Percentiles rank a stretch among this genome's conserved stretches.
These are phyloP conservation scores for Thera obeliscata DNA, from an alignment of 2,888 invertebrate species.

Conservation along the genomic window DNA sequence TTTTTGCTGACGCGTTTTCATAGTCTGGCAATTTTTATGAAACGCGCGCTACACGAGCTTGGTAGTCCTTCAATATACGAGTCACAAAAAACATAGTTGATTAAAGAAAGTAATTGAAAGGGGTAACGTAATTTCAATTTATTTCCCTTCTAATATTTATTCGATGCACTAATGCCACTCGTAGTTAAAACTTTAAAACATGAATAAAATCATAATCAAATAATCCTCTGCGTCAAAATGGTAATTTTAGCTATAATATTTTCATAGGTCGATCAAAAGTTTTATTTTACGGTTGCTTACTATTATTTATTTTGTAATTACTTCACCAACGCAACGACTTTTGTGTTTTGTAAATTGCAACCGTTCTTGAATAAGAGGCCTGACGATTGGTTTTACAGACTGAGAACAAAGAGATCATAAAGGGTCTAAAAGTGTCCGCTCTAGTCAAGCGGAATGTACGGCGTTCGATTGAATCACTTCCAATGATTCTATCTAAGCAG, in stretches of 20 bases:
- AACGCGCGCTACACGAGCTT: conserved; percentile 10
- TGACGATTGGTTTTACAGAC: neutral
- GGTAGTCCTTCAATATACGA: neutral
- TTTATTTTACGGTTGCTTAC: too few species aligned
- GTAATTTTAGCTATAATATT: too few species aligned
- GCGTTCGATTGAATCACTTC: conserved; percentile 1
- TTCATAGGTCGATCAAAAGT: too few species aligned
- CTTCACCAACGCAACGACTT: neutral
- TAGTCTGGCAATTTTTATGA: conserved; percentile 36
- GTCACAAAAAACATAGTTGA: too few species aligned
- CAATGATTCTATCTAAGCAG: neutral
- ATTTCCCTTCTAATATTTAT: too few species aligned
- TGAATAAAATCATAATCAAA: too few species aligned
- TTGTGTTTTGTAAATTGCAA: neutral
- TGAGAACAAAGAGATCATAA: neutral
- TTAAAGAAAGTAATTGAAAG: too few species aligned
- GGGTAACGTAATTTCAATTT: too few species aligned
- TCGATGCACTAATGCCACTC: too few species aligned
- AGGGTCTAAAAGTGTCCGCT: neutral
- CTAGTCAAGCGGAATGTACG: neutral
- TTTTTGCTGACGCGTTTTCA: conserved; percentile 28
- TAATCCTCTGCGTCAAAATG: too few species aligned
- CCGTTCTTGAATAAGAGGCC: neutral
- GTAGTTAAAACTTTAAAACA: too few species aligned
- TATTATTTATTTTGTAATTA: too few species aligned